These are phyloP conservation scores for Orthonevra nobilis DNA, from an alignment of 2,888 invertebrate species.

Conservation along the genomic window DNA sequence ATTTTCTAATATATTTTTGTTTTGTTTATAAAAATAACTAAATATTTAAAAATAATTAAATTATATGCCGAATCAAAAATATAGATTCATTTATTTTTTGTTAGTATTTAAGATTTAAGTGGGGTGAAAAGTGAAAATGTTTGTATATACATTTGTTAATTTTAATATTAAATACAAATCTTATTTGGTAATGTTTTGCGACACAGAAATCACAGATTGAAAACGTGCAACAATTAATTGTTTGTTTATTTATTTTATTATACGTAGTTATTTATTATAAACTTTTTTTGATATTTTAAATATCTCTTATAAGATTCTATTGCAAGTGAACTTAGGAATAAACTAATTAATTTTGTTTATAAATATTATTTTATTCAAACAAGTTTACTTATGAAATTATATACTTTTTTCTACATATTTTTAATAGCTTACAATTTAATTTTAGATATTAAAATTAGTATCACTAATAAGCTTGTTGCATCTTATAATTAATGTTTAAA, in stretches of 20 bases:
- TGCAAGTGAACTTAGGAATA: conserved; percentile 30
- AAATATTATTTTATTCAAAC: no score
- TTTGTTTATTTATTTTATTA: conserved; percentile 49
- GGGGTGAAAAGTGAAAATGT: conserved; percentile 46
- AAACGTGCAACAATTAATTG: conserved; percentile 68
- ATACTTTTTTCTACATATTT: no score
- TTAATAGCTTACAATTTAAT: conserved; percentile 21
- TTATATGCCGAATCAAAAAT: neutral
- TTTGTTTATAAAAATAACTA: conserved; percentile 30
- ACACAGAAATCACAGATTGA: conserved; percentile 70
- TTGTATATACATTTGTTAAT: conserved; percentile 47
- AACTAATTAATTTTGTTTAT: conserved; percentile 28
- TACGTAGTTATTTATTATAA: neutral
- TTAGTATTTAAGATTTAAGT: neutral
- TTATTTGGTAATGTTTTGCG: conserved; percentile 60
- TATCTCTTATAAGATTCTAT: conserved; percentile 55
- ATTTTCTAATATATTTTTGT: conserved; percentile 9
- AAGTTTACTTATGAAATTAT: no score
- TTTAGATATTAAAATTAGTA: conserved; percentile 77
- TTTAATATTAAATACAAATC: conserved; percentile 27
- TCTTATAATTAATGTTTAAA: conserved; percentile 41
- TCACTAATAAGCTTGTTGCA: conserved; percentile 79
- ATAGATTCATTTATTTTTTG: neutral
- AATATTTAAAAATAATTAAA: conserved; percentile 26
- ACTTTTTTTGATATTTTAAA: conserved; percentile 4